Evolutionary conservation across 2,797 vertebrate species (phyloP).

Genomic region (Clarias platycephalus): DNA sequence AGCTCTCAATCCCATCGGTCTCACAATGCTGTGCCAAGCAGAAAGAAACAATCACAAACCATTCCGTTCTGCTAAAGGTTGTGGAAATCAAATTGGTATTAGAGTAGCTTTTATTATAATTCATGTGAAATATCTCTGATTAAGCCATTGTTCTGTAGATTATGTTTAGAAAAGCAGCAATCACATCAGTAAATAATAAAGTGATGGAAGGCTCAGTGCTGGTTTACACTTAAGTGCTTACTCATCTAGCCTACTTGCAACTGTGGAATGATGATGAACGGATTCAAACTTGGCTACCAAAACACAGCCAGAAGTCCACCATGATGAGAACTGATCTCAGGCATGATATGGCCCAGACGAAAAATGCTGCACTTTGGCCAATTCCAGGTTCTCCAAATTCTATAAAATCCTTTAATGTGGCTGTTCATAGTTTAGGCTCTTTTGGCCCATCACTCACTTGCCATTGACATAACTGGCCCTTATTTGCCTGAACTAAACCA

Average conservation of each 20-base stretch:
- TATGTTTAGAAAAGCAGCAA: slow-evolving; percentile 12
- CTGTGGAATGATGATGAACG: slow-evolving; percentile 16
- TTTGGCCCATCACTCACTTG: not conserved
- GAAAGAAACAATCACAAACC: slow-evolving; percentile 13
- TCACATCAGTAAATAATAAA: not conserved
- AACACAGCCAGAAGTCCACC: not conserved
- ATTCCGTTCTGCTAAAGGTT: slow-evolving; percentile 29
- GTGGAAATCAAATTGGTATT: slow-evolving; percentile 7
- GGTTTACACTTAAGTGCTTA: slow-evolving; percentile 14
- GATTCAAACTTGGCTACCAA: slow-evolving; percentile 15
- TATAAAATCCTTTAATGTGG: slow-evolving; percentile 9
- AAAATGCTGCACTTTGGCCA: slow-evolving; percentile 22
- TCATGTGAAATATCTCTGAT: not conserved
- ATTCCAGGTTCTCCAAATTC: slow-evolving; percentile 18
- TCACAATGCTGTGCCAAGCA: slow-evolving; percentile 39
- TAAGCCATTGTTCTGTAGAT: slow-evolving; percentile 3
- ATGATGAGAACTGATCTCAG: slow-evolving; percentile 18
- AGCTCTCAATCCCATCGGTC: slow-evolving; percentile 52
- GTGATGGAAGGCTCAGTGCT: not conserved
- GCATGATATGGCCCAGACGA: slow-evolving; percentile 18
- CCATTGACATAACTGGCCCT: not conserved
- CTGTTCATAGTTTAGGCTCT: slow-evolving; percentile 20
- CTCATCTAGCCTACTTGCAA: slow-evolving; percentile 13
- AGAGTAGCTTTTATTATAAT: not conserved
- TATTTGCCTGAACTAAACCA: slow-evolving; percentile 22